A percentile compares a stretch with the other conserved stretches of the same genome.
These are phyloP conservation scores for Watsonalla cultraria DNA, from an alignment of 2,888 invertebrate species.

Conservation along the genomic window DNA sequence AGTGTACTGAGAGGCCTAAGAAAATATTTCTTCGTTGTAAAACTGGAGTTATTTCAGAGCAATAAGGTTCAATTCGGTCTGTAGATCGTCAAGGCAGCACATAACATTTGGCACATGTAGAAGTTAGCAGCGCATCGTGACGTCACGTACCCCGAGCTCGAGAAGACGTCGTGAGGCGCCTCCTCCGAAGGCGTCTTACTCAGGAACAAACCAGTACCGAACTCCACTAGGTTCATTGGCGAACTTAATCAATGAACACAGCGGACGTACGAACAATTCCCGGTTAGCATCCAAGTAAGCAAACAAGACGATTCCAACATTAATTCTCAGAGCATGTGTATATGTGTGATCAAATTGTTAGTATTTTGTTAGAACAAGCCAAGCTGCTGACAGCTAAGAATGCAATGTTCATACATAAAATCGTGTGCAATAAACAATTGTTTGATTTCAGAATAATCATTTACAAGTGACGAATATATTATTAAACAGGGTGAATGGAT, in stretches of 20 bases:
- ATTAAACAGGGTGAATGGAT: not conserved
- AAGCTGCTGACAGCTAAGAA: not conserved
- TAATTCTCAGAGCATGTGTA: conserved; percentile 49
- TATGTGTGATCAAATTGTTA: conserved; percentile 31
- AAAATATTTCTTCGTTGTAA: not conserved
- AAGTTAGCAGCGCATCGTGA: conserved; percentile 42
- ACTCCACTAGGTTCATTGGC: conserved; percentile 96
- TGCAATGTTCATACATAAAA: not conserved
- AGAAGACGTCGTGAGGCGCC: conserved; percentile 84
- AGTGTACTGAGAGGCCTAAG: no score
- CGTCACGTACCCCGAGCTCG: conserved; percentile 80
- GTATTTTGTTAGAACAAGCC: not conserved
- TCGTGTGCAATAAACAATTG: not conserved
- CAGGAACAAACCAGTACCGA: conserved; percentile 95
- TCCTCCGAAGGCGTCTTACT: conserved; percentile 96
- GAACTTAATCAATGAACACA: conserved; percentile 81
- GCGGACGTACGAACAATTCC: conserved; percentile 41
- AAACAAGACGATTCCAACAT: conserved; percentile 60
- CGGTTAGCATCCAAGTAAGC: conserved; percentile 73
- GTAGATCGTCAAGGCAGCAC: conserved; percentile 45
- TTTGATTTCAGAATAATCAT: no score
- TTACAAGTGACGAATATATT: not conserved
- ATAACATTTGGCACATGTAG: conserved; percentile 61
- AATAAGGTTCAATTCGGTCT: conserved; percentile 19
- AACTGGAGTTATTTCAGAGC: conserved; percentile 4